Conservation (phyloP, 2,888 invertebrate genomes). For the Steinernema scapterisci region DNA sequence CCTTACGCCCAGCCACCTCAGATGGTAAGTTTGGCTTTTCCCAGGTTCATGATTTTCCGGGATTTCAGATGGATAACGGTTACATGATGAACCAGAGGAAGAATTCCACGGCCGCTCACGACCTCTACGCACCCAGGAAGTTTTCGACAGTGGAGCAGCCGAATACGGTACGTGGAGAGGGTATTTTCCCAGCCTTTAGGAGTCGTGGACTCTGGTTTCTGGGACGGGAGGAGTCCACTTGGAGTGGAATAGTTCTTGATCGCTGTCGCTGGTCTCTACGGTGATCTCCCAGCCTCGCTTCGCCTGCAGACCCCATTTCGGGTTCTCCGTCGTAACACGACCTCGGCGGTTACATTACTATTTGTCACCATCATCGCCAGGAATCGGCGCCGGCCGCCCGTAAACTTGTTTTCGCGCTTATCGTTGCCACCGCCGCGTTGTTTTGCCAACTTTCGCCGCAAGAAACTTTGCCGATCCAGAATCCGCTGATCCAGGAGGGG, state of each 20-base stretch:
- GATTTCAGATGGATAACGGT: neutral
- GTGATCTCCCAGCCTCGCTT: no score
- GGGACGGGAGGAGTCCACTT: no score
- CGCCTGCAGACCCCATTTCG: no score
- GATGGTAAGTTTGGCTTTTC: neutral
- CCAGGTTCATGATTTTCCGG: neutral
- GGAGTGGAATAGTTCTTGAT: no score
- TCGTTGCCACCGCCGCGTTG: neutral
- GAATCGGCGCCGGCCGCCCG: neutral
- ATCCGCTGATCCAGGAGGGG: no score
- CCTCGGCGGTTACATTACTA: neutral
- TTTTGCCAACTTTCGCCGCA: neutral
- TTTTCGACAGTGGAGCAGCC: conserved; percentile 12
- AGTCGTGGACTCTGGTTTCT: no score
- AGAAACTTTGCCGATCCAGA: neutral
- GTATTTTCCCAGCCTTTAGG: no score
- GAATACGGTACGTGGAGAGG: neutral
- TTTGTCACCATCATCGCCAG: neutral
- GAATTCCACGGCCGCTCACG: conserved; percentile 8
- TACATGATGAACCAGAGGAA: conserved; percentile 1
- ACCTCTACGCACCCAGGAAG: neutral
- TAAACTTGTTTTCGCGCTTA: neutral
- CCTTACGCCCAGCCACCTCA: neutral
- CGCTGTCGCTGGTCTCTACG: no score
- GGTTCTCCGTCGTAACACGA: no score